A percentile compares a stretch with the other conserved stretches of the same genome.
These are phyloP conservation scores for Emydocephalus ijimae DNA, from an alignment of 2,113 vertebrate species.

Conservation along the genomic window DNA sequence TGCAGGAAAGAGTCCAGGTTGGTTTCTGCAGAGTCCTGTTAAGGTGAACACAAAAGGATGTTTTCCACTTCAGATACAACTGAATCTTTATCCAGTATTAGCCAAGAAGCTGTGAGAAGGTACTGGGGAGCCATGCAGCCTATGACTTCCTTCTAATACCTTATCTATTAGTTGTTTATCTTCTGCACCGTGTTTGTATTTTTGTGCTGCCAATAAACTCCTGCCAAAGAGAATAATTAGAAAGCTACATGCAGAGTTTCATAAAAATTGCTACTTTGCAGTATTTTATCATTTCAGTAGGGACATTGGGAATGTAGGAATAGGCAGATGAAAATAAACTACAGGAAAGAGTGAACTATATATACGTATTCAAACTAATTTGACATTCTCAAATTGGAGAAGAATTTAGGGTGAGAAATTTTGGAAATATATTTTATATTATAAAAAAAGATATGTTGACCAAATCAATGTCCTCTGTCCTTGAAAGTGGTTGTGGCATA, in stretches of 20 bases:
- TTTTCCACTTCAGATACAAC: background rate
- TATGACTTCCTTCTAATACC: background rate
- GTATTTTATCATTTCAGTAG: background rate
- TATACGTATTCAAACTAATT: background rate
- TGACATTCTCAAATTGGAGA: background rate
- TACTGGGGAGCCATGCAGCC: background rate
- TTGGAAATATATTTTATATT: constrained; percentile 6
- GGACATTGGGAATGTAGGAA: background rate
- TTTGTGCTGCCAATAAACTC: background rate
- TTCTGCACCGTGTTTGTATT: background rate
- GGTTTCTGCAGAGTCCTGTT: background rate
- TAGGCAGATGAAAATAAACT: background rate
- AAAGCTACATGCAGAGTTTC: background rate
- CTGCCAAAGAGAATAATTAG: background rate
- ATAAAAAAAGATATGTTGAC: background rate
- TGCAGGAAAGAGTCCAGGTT: background rate
- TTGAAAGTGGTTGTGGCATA: background rate
- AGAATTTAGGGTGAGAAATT: background rate
- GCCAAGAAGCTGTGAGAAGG: background rate
- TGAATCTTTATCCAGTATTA: background rate
- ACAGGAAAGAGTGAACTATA: background rate
- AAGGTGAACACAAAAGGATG: background rate
- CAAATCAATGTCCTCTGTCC: background rate
- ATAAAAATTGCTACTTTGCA: background rate
- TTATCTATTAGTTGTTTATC: background rate